Conservation (phyloP, 2,797 vertebrate genomes). For the Mus spretus region DNA sequence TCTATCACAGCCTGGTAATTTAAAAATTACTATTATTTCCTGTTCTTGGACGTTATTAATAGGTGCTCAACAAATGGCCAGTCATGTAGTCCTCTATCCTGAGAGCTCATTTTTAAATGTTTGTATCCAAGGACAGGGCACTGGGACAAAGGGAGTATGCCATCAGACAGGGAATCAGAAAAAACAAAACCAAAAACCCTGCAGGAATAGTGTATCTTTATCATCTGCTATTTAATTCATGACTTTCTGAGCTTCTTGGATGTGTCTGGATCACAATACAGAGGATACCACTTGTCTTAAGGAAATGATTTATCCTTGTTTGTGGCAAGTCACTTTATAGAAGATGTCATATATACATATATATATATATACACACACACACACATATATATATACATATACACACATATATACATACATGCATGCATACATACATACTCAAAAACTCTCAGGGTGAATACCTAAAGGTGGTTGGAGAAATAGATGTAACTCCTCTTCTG, state of each 20-base stretch:
- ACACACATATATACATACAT: neutral
- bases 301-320: neutral
- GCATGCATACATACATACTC: neutral
- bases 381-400: too few relatives aligned
- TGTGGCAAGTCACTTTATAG: constrained; percentile 40
- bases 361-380: too few relatives aligned
- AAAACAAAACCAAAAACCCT: neutral
- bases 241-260: neutral
- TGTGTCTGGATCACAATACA: neutral
- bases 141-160: neutral
- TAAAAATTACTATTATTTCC: neutral
- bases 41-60: neutral
- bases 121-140: neutral
- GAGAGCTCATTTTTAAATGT: constrained; percentile 31
- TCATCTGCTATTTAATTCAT: neutral
- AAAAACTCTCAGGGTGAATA: neutral
- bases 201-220: neutral
- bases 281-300: neutral
- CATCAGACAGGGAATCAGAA: constrained; percentile 4
- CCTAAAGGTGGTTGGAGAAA: neutral
- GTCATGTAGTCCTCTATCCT: neutral
- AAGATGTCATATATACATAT: neutral
- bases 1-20: neutral
- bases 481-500: neutral
- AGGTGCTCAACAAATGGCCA: constrained; percentile 4